Base-by-base conservation (phyloP, 1,140 invertebrate genomes). In the Drosophila ogumai region DNA sequence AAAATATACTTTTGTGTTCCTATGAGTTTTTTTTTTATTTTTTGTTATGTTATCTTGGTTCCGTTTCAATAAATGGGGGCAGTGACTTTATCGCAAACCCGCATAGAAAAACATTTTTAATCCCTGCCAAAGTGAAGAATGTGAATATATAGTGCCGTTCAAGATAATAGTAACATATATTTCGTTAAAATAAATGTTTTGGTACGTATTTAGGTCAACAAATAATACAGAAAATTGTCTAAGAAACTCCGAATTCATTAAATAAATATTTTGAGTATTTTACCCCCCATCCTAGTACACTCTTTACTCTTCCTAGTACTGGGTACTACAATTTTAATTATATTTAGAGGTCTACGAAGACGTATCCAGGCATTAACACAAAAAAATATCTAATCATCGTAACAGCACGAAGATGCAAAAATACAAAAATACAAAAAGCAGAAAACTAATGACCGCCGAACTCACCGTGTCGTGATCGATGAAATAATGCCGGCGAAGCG, bases 381-480 rank as follows among this genome's bases (percentile, higher is more conserved):
- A 28, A 36, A 31, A 36, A 49, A 72, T 40, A 52, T 72, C 43
- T 13, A 41, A 71, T 36, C 60, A 67, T 36, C 34, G 41, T 13
- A 34, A 31, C 25, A 28, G 13, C 59, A 41, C 22, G 46, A 40
- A 52, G 34, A 34, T 17, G 36, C 46, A 17, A 63, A 63, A 40
- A 52, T 54, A 38, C 19, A 15, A 46, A 63, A 46, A 22, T 46
- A 47, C 12, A 46, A 46, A 41, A 41, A 34, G 13, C 17, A 15
- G n/a, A 38, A 68, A 66, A 19, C 22, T 66, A 50, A 67, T 67
- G 46, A 32, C 22, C 31, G 44, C 31, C 32, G 43, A 31, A 44
- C 25, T 31, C 13, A 44, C 15, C 13, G 40, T 41, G 58, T 69
- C 66, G 66, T 69, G 66, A 69, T 69, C 66, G 66, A 69, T 67